Evolutionary conservation across 2,113 vertebrate genomes (phyloP).

Genomic region (Campylomormyrus numenius): DNA sequence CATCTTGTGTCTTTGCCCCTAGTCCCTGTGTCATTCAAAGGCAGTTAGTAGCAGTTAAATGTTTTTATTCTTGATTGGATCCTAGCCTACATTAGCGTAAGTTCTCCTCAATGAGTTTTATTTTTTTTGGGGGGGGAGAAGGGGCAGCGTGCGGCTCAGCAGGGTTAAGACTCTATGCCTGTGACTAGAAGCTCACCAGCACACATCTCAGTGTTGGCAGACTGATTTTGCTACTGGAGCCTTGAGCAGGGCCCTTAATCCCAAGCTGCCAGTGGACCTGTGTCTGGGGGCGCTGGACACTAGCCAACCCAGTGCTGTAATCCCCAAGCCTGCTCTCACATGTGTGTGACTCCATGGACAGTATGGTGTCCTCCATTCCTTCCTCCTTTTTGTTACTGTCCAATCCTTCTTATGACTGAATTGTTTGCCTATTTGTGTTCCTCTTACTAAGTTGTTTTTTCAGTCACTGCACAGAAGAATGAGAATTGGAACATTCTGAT

Average conservation of each 20-base stretch:
- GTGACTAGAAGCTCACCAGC: background rate
- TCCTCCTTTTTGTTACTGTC: slow-evolving; percentile 7
- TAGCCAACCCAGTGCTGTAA: background rate
- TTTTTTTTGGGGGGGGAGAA: background rate
- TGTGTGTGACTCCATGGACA: background rate
- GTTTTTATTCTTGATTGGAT: background rate
- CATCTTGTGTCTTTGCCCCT: background rate
- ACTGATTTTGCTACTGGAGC: background rate
- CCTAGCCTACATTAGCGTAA: background rate
- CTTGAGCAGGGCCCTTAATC: background rate
- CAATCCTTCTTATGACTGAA: background rate
- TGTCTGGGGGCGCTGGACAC: background rate
- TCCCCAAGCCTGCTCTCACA: background rate
- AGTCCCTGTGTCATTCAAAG: background rate
- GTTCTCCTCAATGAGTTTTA: background rate
- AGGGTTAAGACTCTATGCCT: background rate
- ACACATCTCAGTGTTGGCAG: background rate
- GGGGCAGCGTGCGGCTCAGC: background rate
- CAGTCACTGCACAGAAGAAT: background rate
- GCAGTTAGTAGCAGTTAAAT: background rate
- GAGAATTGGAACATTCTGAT: background rate
- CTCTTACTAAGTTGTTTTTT: background rate
- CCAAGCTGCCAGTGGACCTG: background rate
- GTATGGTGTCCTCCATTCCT: background rate
- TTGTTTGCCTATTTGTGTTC: background rate